Conservation (phyloP, 2,888 invertebrate species). For the Augochlorella aurata region DNA sequence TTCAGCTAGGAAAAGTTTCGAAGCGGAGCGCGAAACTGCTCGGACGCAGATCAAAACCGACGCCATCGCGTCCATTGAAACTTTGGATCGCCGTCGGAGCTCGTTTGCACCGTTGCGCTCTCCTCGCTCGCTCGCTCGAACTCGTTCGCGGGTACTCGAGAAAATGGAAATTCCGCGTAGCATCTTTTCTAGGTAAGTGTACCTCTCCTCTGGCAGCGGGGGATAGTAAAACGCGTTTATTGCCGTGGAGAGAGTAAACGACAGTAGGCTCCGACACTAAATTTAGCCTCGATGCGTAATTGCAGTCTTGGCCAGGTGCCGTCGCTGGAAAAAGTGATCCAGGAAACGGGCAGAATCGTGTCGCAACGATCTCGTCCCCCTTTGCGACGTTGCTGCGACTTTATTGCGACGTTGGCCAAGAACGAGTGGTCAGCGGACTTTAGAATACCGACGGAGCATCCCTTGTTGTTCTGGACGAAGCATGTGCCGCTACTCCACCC, state of each 20-base stretch:
- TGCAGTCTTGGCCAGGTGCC: not conserved
- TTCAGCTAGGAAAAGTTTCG: not conserved
- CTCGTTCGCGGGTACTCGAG: conserved; percentile 59
- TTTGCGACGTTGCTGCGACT: conserved; percentile 18
- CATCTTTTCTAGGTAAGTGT: conserved; percentile 64
- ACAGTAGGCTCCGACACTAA: conserved; percentile 38
- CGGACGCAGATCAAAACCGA: not conserved
- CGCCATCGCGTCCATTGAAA: not conserved
- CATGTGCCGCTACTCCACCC: not conserved
- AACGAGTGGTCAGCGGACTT: too few relatives aligned
- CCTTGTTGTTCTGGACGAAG: not conserved
- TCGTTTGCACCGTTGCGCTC: not conserved
- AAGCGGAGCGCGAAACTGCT: not conserved
- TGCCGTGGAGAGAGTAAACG: conserved; percentile 59
- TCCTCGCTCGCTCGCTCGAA: conserved; percentile 42
- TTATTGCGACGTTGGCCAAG: conserved; percentile 16
- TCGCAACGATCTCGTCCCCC: not conserved
- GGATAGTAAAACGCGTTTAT: conserved; percentile 62
- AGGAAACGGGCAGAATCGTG: conserved; percentile 24
- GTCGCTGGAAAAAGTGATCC: conserved; percentile 14
- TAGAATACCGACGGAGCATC: not conserved
- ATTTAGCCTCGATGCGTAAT: conserved; percentile 46
- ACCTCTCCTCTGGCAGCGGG: conserved; percentile 43
- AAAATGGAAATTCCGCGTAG: conserved; percentile 63
- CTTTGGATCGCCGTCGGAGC: conserved; percentile 49